Percentiles rank a stretch among this genome's conserved stretches.
Conservation (phyloP, 2,797 vertebrate species). For the Cryptoprocta ferox region DNA sequence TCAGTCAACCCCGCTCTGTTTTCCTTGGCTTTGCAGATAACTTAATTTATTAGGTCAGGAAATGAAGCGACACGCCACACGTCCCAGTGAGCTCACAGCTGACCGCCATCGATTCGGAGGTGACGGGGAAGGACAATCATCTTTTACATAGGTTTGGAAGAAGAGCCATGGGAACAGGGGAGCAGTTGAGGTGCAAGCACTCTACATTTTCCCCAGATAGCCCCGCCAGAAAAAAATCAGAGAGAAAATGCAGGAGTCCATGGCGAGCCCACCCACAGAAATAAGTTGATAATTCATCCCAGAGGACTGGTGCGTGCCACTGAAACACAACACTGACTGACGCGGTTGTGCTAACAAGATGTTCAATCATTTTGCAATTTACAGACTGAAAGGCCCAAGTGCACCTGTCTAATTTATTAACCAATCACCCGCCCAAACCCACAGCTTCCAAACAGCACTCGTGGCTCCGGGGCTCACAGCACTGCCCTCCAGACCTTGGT, state of each 20-base stretch:
- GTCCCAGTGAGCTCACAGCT: background rate
- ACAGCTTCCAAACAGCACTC: background rate
- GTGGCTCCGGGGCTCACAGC: background rate
- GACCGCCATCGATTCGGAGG: background rate
- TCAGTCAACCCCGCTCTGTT: background rate
- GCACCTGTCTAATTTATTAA: background rate
- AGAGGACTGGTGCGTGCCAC: background rate
- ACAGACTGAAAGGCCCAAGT: background rate
- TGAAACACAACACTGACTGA: background rate
- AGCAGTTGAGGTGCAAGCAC: background rate
- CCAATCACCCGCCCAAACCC: background rate
- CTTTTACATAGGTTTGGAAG: background rate
- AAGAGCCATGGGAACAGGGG: background rate
- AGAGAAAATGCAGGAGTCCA: background rate
- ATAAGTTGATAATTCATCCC: background rate
- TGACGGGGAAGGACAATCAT: background rate
- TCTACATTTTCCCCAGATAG: background rate
- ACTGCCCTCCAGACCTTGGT: accelerated
- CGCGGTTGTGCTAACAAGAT: background rate
- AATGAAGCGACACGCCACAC: background rate
- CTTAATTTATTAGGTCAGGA: conserved; percentile 27
- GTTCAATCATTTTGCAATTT: background rate
- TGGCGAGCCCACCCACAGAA: background rate
- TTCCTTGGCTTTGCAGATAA: background rate
- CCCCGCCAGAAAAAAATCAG: background rate